Conservation (phyloP, 1,140 invertebrate genomes). For the Helicoverpa zea region DNA sequence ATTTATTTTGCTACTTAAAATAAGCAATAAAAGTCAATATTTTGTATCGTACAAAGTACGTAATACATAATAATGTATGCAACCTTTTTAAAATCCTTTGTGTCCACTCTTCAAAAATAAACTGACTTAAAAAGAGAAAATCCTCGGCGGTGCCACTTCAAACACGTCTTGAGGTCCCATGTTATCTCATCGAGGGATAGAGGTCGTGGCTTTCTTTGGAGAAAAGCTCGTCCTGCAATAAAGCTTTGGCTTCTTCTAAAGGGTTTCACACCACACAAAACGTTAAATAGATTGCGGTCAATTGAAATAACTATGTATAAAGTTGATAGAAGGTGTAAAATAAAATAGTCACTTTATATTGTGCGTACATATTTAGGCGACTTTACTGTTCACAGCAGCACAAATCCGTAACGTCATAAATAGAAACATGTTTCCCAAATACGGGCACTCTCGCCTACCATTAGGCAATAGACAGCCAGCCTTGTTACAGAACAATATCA, state of each 20-base stretch:
- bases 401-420: neutral
- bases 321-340: neutral
- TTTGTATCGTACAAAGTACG: neutral
- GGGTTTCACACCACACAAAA: conserved; percentile 5
- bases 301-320: neutral
- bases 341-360: too few species aligned
- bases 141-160: conserved; percentile 7
- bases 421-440: conserved; percentile 6
- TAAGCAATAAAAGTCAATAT: too few species aligned
- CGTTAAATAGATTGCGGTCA: neutral
- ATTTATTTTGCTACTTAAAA: too few species aligned
- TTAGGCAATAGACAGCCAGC: conserved; percentile 59
- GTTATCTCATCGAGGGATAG: conserved; percentile 24
- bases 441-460: conserved; percentile 44
- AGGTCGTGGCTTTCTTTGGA: conserved; percentile 10
- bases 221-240: conserved; percentile 30
- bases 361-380: neutral
- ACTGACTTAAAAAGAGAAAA: conserved; percentile 43
- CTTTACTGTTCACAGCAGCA: neutral
- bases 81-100: neutral
- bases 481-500: conserved; percentile 71
- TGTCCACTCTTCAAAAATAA: conserved; percentile 35
- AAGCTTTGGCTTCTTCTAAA: conserved; percentile 3
- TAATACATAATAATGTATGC: neutral
- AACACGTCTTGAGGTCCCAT: conserved; percentile 37